Evolutionary conservation across 2,113 vertebrate genomes (phyloP).

Genomic region (Ellobius talpinus): DNA sequence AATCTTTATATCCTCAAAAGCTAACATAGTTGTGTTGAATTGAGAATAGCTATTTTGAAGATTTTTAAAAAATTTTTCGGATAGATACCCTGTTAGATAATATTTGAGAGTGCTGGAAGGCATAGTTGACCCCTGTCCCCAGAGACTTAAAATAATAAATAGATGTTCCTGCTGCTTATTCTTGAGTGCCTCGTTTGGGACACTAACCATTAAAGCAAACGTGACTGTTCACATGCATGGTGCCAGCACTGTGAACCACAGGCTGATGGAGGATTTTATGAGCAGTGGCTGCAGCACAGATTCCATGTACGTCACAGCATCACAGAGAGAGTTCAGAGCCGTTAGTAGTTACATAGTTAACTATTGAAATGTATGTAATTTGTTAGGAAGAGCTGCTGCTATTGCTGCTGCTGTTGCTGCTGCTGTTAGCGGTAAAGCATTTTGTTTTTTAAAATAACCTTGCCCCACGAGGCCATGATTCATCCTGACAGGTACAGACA

Average conservation of each 20-base stretch:
- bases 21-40: neutral
- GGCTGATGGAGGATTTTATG: neutral
- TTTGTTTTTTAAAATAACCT: conserved; percentile 37
- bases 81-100: neutral
- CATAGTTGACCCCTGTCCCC: neutral
- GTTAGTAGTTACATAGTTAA: neutral
- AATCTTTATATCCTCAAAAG: neutral
- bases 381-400: neutral
- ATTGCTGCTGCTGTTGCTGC: neutral
- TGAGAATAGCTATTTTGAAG: neutral
- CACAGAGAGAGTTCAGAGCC: neutral
- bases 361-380: neutral
- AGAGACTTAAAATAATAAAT: neutral
- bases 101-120: neutral
- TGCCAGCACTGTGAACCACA: neutral
- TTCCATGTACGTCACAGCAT: neutral
- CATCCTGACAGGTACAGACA: neutral
- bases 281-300: neutral
- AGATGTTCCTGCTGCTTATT: neutral
- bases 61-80: neutral
- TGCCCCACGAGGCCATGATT: neutral
- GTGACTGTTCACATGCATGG: neutral
- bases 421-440: neutral
- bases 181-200: neutral
- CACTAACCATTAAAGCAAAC: conserved; percentile 38